Evolutionary conservation across 2,888 invertebrate species (phyloP).

Genomic region (Microdon myrmicae): DNA sequence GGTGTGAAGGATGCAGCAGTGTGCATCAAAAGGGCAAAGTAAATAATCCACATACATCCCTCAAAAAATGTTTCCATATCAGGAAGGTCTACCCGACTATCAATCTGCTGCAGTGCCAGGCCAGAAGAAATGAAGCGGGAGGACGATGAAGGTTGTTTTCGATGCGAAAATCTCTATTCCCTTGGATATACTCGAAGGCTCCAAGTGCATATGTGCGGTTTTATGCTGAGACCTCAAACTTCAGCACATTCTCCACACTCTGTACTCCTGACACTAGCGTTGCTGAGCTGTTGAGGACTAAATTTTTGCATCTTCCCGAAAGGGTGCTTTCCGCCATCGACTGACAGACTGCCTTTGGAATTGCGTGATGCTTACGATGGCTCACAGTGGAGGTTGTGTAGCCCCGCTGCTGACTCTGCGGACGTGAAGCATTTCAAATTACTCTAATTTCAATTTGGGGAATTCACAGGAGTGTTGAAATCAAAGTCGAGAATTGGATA

Average conservation of each 20-base stretch:
- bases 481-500: conserved; percentile 48
- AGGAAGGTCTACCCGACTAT: conserved; percentile 13
- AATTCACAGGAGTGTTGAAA: conserved; percentile 50
- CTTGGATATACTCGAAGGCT: conserved; percentile 22
- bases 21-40: conserved; percentile 41
- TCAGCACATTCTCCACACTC: conserved; percentile 7
- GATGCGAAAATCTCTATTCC: conserved; percentile 39
- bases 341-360: conserved; percentile 4
- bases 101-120: conserved; percentile 21
- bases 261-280: conserved; percentile 11
- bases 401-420: conserved; percentile 20
- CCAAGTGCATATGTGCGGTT: conserved; percentile 49
- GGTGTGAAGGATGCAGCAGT: conserved; percentile 39
- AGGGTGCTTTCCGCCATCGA: conserved; percentile 2
- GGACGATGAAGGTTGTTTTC: not conserved
- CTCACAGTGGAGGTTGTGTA: conserved; percentile 7
- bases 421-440: conserved; percentile 49
- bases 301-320: conserved; percentile 30
- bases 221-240: conserved; percentile 39
- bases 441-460: conserved; percentile 51
- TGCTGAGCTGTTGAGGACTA: conserved; percentile 44
- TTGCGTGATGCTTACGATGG: conserved; percentile 25
- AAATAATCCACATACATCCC: conserved; percentile 50
- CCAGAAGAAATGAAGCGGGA: conserved; percentile 13
- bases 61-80: conserved; percentile 45